phyloP scores from a whole-genome alignment of 2,797 vertebrate genomes.

The Acanthurus leucopareius region DNA sequence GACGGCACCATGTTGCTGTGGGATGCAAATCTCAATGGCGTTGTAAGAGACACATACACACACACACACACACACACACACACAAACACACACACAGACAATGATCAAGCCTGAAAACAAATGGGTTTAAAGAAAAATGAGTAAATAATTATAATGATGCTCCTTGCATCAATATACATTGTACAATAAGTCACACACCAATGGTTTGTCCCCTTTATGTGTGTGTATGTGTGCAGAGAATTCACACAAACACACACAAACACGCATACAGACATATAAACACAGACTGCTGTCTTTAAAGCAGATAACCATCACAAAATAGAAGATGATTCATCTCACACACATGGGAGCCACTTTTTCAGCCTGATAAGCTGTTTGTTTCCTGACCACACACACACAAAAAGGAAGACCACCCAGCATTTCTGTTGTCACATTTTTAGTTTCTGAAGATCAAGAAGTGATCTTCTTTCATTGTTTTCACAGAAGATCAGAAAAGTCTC shows the following conservation, averaged over 20 bases:
- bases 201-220: too few relatives aligned
- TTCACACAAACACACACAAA: not conserved
- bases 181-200: too few relatives aligned
- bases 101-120: too few relatives aligned
- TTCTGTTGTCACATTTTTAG: too few relatives aligned
- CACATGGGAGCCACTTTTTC: conserved; percentile 31
- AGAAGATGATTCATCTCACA: not conserved
- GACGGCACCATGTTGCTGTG: conserved; percentile 89
- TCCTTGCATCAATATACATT: too few relatives aligned
- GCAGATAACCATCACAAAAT: not conserved
- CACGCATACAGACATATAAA: not conserved
- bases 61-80: not conserved
- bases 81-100: not conserved
- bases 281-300: not conserved
- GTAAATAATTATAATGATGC: too few relatives aligned
- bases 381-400: conserved; percentile 14
- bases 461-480: too few relatives aligned
- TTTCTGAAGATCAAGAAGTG: too few relatives aligned
- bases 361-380: conserved; percentile 25
- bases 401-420: conserved; percentile 24
- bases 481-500: too few relatives aligned
- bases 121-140: too few relatives aligned
- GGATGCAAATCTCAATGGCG: conserved; percentile 88
- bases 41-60: conserved; percentile 71
- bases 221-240: too few relatives aligned